These are phyloP conservation scores for Saguinus imperator DNA, from an alignment of 2,113 vertebrate genomes.

Conservation along the genomic window DNA sequence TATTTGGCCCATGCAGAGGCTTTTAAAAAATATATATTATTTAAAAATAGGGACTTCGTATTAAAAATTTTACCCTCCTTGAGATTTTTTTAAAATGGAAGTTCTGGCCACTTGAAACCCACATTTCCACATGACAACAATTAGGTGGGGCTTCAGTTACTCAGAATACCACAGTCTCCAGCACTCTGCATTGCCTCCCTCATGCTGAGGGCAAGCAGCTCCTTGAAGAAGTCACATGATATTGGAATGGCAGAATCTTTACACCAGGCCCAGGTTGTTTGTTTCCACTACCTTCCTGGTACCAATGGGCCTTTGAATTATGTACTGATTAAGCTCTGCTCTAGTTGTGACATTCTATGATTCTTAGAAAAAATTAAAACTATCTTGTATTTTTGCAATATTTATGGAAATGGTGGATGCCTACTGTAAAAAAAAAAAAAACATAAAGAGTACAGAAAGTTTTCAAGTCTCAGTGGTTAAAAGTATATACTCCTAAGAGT, in stretches of 20 bases:
- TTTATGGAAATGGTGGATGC: neutral
- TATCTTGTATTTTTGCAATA: neutral
- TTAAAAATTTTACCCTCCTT: neutral
- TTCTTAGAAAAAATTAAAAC: neutral
- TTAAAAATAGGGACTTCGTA: neutral
- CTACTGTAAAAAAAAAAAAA: neutral
- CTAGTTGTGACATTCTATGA: neutral
- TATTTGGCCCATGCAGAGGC: neutral
- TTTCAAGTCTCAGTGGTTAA: neutral
- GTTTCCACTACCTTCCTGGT: neutral
- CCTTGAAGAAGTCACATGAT: too few species aligned
- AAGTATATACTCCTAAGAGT: neutral
- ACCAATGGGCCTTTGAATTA: neutral
- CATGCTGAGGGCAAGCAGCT: rapidly evolving
- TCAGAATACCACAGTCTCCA: neutral
- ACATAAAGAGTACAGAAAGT: too few species aligned
- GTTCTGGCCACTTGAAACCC: neutral
- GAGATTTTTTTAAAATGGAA: neutral
- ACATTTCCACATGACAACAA: neutral
- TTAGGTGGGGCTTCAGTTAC: neutral
- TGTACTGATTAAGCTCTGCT: neutral
- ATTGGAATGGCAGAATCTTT: rapidly evolving
- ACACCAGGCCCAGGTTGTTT: rapidly evolving
- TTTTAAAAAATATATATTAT: neutral
- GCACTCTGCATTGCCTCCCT: neutral